These are phyloP conservation scores for Potamarius usumacintae DNA, from an alignment of 2,113 vertebrate species.

Conservation along the genomic window DNA sequence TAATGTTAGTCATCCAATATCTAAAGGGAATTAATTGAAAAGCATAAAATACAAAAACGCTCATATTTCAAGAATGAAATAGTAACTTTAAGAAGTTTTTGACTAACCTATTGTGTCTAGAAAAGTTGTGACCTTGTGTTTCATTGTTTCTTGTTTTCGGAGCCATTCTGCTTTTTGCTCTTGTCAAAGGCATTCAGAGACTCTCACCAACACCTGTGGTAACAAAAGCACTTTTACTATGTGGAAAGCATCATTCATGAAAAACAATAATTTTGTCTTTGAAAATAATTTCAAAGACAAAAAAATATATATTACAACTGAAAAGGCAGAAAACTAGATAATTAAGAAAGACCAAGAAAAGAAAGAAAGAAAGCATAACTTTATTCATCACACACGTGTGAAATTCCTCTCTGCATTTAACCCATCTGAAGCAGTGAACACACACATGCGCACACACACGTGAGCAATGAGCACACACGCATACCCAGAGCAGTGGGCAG, in stretches of 20 bases:
- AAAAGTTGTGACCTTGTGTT: constrained; percentile 46
- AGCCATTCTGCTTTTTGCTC: constrained; percentile 40
- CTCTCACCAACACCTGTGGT: constrained; percentile 47
- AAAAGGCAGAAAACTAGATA: background rate
- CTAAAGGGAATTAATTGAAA: constrained; percentile 36
- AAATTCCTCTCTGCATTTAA: no score
- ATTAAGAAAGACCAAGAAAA: background rate
- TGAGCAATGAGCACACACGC: no score
- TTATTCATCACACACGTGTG: no score
- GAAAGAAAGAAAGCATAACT: no score
- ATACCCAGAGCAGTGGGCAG: no score
- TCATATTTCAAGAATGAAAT: constrained; percentile 26
- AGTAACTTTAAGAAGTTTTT: constrained; percentile 32
- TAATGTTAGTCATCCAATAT: constrained; percentile 27
- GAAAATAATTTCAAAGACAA: background rate
- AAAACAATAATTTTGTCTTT: constrained; percentile 13
- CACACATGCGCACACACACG: no score
- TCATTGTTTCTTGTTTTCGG: constrained; percentile 34
- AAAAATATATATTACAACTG: background rate
- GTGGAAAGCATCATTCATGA: constrained; percentile 36
- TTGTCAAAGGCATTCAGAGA: constrained; percentile 53
- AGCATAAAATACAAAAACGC: constrained; percentile 42
- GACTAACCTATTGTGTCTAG: constrained; percentile 39
- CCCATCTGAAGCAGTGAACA: no score
- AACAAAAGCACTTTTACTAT: constrained; percentile 36